A percentile compares a stretch with the other conserved stretches of the same genome.
These are phyloP conservation scores for Micropoecilia bifurca DNA, from an alignment of 2,797 vertebrate species.

Conservation along the genomic window DNA sequence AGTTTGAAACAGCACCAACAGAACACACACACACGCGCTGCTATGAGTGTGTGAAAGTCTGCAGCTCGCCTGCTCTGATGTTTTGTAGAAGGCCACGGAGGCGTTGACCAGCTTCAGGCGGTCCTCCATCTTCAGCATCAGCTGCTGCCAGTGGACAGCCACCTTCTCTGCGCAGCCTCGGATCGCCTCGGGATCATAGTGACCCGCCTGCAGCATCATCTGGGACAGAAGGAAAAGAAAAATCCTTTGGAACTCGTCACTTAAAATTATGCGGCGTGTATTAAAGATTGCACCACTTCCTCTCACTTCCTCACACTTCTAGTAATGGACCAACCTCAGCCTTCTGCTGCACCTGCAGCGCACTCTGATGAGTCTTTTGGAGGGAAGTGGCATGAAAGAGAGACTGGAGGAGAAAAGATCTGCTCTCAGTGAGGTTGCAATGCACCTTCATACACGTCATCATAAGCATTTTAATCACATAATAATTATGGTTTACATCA, in stretches of 20 bases:
- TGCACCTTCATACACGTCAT: not conserved
- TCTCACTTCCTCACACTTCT: not conserved
- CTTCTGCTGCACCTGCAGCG: constrained; percentile 97
- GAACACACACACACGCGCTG: not conserved
- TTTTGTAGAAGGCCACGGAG: constrained; percentile 98
- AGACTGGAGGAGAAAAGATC: constrained; percentile 78
- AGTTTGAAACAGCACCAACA: too few species aligned
- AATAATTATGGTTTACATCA: not conserved
- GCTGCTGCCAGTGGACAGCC: constrained; percentile 96
- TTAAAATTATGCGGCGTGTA: not conserved
- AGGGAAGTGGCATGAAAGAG: constrained; percentile 97
- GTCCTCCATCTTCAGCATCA: constrained; percentile 99
- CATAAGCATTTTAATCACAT: not conserved
- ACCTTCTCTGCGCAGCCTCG: constrained; percentile 95
- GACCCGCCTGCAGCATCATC: constrained; percentile 91
- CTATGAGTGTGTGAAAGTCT: not conserved
- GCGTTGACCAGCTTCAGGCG: constrained; percentile 97
- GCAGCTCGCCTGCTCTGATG: constrained; percentile 91
- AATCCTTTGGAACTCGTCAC: not conserved
- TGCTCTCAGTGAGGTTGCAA: not conserved
- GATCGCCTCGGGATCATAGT: constrained; percentile 94
- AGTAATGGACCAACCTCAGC: constrained; percentile 82
- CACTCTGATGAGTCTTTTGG: constrained; percentile 99
- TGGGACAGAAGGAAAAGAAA: constrained; percentile 11
- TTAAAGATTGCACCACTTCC: not conserved